Percentiles rank a stretch among this genome's conserved stretches.
Conservation (phyloP, 2,888 invertebrate genomes). For the Nymphalis polychloros region DNA sequence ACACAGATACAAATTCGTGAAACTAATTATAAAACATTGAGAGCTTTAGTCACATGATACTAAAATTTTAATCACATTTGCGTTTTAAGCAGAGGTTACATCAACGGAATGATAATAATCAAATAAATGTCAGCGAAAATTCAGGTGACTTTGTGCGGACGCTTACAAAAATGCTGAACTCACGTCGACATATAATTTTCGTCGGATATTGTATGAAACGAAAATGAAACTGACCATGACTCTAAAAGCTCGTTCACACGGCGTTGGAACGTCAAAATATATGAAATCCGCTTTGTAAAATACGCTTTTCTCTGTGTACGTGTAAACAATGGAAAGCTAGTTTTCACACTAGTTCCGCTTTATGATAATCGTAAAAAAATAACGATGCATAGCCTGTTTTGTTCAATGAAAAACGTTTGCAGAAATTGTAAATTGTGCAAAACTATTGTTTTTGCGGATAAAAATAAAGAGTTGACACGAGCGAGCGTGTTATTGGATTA, state of each 20-base stretch:
- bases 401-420: no score
- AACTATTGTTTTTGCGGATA: not conserved
- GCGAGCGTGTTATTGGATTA: not conserved
- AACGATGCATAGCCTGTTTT: not conserved
- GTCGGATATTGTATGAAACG: not conserved
- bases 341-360: slow-evolving; percentile 6
- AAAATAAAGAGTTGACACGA: not conserved
- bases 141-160: no score
- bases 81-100: not conserved
- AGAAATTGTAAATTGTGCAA: no score
- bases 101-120: no score
- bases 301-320: not conserved
- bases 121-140: no score
- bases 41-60: not conserved
- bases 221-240: not conserved
- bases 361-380: slow-evolving; percentile 9
- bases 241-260: not conserved
- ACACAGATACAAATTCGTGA: not conserved
- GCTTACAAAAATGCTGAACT: no score
- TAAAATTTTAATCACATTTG: slow-evolving; percentile 5
- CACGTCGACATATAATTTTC: no score
- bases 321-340: not conserved
- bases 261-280: not conserved
- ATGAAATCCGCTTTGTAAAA: no score
- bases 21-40: slow-evolving; percentile 5